Base-by-base conservation (phyloP, 2,113 vertebrate genomes). In the Prochilodus magdalenae region DNA sequence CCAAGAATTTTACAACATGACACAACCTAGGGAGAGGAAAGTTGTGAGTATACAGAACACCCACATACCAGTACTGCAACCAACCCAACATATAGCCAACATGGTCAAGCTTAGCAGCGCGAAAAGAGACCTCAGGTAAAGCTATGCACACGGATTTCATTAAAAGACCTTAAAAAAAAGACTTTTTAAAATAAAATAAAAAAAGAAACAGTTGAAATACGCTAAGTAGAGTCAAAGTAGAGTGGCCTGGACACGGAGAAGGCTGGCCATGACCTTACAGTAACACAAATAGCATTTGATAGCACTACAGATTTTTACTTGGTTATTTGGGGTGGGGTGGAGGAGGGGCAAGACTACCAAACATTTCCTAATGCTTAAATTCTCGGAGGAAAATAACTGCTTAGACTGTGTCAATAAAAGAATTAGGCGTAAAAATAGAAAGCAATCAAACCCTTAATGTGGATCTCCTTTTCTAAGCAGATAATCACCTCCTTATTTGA, bases 371-470 rank as follows among this genome's bases (percentile, higher is more conserved):
- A 60, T 14, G 24, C 57, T 24, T 2, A 24, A 26, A 60, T 60
- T 60, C 57, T 60, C 69, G 80, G 8, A 44, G 62, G 66, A 80
- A 77, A 73, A 82, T 70, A 86, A 55, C 79, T 84, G 83, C 82
- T 88, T 70, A 71, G 67, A 85, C 70, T 81, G 82, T 81, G 82
- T 85, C 81, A 85, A 90, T 86, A 80, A 72, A 89, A 78, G 85
- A 93, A 83, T 81, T 86, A 77, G 78, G 83, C 22, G 78, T 85
- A 60, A 80, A 92, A 92, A 91, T 88, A 92, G 89, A 92, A 93
- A 91, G 89, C 88, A 93, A 93, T 93, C 92, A 93, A 89, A 89
- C 85, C 91, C 86, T 87, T 91, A 88, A 90, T 91, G 87, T 88
- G 85, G 90, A 89, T 89, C 87, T 89, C 82, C 86, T 89, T 88